Percentiles rank a stretch among this genome's conserved stretches.
Evolutionary conservation across 2,888 invertebrate genomes (phyloP).

Genomic region (Leptinotarsa rubiginosa): DNA sequence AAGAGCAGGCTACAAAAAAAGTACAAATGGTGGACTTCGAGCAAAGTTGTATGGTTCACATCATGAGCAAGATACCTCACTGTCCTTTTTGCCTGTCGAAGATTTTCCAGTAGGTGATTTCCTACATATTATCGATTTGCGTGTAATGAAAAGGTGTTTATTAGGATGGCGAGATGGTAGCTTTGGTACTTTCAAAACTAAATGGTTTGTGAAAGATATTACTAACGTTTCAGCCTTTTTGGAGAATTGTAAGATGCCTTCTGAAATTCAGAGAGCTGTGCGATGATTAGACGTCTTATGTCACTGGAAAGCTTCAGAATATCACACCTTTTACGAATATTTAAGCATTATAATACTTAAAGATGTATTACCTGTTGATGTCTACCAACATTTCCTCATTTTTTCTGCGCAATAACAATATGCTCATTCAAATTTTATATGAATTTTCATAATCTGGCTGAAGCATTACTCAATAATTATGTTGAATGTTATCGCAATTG

Average conservation of each 20-base stretch:
- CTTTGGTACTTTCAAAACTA: slow-evolving; percentile 24
- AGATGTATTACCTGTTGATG: slow-evolving; percentile 28
- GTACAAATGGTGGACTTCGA: slow-evolving; percentile 26
- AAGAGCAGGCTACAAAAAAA: slow-evolving; percentile 10
- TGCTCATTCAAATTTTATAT: slow-evolving; percentile 22
- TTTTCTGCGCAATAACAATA: slow-evolving; percentile 35
- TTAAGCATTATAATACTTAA: slow-evolving; percentile 31
- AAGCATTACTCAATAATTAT: neutral
- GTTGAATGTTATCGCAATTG: neutral
- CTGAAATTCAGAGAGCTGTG: slow-evolving; percentile 30
- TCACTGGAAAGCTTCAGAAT: slow-evolving; percentile 32
- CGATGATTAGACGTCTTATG: slow-evolving; percentile 24
- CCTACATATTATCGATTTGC: slow-evolving; percentile 34
- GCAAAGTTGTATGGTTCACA: slow-evolving; percentile 25
- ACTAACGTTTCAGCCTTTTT: slow-evolving; percentile 28
- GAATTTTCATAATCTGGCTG: slow-evolving; percentile 15
- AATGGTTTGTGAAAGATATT: slow-evolving; percentile 27
- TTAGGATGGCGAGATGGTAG: slow-evolving; percentile 30
- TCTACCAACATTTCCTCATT: slow-evolving; percentile 31
- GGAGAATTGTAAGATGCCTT: slow-evolving; percentile 29
- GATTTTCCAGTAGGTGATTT: slow-evolving; percentile 31
- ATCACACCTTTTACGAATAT: slow-evolving; percentile 30
- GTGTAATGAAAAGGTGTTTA: slow-evolving; percentile 33
- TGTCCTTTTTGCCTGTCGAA: neutral
- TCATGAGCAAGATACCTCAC: slow-evolving; percentile 19